Evolutionary conservation across 2,888 invertebrate species (phyloP).

Genomic region (Epirrhoe alternata): DNA sequence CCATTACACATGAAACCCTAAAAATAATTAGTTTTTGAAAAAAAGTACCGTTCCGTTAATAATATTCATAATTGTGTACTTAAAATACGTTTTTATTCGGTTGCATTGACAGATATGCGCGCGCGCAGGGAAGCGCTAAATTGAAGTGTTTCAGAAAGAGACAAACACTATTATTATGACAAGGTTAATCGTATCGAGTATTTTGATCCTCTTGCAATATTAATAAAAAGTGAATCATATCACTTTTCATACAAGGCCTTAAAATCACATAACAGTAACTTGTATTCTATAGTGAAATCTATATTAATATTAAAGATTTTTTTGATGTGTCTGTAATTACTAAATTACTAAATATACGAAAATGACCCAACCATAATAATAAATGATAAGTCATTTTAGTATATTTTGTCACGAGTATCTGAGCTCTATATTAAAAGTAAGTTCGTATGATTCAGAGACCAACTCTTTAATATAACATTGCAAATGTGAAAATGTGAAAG

Average conservation of each 20-base stretch:
- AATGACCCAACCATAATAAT: too few relatives aligned
- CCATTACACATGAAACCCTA: slow-evolving; percentile 30
- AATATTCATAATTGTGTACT: slow-evolving; percentile 40
- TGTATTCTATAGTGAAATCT: not conserved
- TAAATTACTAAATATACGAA: not conserved
- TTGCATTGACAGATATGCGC: slow-evolving; percentile 42
- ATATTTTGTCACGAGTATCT: too few relatives aligned
- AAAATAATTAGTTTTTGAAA: slow-evolving; percentile 46
- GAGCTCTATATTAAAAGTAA: too few relatives aligned
- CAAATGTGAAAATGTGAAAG: too few relatives aligned
- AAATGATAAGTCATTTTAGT: too few relatives aligned
- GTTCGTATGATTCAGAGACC: too few relatives aligned
- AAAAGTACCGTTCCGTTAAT: slow-evolving; percentile 38
- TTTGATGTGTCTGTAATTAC: not conserved
- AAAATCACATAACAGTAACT: not conserved
- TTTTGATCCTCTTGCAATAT: slow-evolving; percentile 6
- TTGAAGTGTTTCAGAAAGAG: slow-evolving; percentile 41
- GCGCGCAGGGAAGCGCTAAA: slow-evolving; percentile 33
- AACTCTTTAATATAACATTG: too few relatives aligned
- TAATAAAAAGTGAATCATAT: slow-evolving; percentile 37
- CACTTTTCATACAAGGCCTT: slow-evolving; percentile 20
- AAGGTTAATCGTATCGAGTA: slow-evolving; percentile 37
- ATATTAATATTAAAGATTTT: not conserved
- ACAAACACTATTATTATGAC: slow-evolving; percentile 41
- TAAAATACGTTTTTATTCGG: slow-evolving; percentile 46